Evolutionary conservation across 2,113 vertebrate species (phyloP), one percentile per base, ranked within the genome.

Genomic region (Ammodramus savannarum): DNA sequence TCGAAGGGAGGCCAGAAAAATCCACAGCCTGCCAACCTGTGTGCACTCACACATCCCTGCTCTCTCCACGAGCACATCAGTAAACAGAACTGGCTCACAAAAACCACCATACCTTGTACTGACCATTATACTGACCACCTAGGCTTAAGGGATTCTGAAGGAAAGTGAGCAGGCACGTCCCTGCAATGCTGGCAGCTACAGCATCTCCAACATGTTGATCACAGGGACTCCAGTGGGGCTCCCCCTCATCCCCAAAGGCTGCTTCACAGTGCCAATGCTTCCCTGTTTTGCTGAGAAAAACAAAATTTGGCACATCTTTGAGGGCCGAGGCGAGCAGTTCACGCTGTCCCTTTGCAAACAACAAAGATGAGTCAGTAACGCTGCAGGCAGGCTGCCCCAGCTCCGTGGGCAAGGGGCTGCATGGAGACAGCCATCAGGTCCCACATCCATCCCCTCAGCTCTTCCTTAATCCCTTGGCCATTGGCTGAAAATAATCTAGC

Each of bases 261-360:
- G 51, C 23, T 73, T 46, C 72, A 58, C 26, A 44, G 44, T 34
- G 12, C 19, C 51, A 58, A 49, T 3, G 38, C 41, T 73, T 58
- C 36, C 34, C 41, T 21, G 20, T 57, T 73, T 61, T 76, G 54
- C 54, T n/a, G 44, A 69, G 78, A 32, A 85, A 92, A 93, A 77
- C 0, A 0, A 16, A 13, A 61, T 22, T 63, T n/a, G 72, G 63
- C 54, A 29, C 0, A 1, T 23, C 61, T 71, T 43, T 1, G 0
- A 90, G 78, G 62, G 41, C 43, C 6, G 15, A 77, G 71, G 29
- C 0, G 0, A 76, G 36, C 78, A 32, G 85, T 44, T 72, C 46
- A 27, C 0, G 1, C 32, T 27, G 55, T 27, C 78, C 38, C 18
- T 83, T 31, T 51, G 46, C 51, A n/a, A n/a, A n/a, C n/a, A 46